Conservation (phyloP, 2,888 invertebrate genomes). For the Notodonta dromedarius region DNA sequence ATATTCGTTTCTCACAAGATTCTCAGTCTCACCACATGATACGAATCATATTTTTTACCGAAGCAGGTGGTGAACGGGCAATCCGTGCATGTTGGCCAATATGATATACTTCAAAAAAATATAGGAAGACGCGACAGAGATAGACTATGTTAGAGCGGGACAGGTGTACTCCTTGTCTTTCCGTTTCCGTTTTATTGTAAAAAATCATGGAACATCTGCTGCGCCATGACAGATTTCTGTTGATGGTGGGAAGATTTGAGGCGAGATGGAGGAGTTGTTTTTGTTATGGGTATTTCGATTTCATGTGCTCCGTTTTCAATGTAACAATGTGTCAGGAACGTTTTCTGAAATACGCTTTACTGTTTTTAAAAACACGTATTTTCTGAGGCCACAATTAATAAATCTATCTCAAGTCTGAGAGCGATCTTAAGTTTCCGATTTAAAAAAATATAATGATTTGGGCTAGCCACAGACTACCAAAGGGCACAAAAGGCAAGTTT, state of each 20-base stretch:
- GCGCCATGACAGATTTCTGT: conserved; percentile 54
- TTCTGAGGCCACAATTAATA: no score
- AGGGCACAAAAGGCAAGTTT: no score
- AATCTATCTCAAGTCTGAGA: no score
- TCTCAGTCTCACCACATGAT: conserved; percentile 65
- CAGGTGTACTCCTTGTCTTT: conserved; percentile 59
- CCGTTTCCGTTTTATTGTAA: conserved; percentile 80
- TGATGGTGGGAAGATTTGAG: conserved; percentile 60
- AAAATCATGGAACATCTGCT: conserved; percentile 75
- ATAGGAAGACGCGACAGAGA: conserved; percentile 60
- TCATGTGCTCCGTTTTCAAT: no score
- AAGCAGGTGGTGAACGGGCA: conserved; percentile 72
- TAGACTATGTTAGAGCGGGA: conserved; percentile 53
- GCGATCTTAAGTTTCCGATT: no score
- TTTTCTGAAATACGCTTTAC: no score
- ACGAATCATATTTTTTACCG: conserved; percentile 65
- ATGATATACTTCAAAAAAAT: conserved; percentile 58
- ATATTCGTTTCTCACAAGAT: conserved; percentile 20
- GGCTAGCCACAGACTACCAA: no score
- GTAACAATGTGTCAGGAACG: no score
- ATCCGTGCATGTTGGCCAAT: conserved; percentile 75
- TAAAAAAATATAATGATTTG: no score
- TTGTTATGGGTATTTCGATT: conserved; percentile 7
- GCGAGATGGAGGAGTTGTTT: conserved; percentile 35
- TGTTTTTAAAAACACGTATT: no score